Evolutionary conservation across 2,888 invertebrate species (phyloP).

Genomic region (Luperina testacea): DNA sequence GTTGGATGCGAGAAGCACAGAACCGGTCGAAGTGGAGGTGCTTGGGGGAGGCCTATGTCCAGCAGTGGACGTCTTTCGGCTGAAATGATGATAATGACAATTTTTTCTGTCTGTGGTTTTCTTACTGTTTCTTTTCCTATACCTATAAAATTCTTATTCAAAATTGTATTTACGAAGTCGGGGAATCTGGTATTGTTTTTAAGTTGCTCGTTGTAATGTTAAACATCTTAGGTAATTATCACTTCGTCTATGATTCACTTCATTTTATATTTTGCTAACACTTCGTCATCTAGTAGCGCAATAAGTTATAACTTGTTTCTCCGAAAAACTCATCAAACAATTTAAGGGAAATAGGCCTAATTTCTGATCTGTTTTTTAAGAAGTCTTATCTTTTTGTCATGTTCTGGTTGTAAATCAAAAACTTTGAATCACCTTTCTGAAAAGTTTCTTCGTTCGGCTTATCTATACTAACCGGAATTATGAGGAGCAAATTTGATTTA

Average conservation of each 20-base stretch:
- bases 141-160: not conserved
- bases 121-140: conserved; percentile 11
- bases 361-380: not conserved
- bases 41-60: no score
- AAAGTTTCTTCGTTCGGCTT: conserved; percentile 13
- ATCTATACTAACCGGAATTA: conserved; percentile 9
- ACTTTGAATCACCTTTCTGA: conserved; percentile 24
- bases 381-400: conserved; percentile 14
- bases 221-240: conserved; percentile 25
- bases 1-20: no score
- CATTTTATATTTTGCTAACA: conserved; percentile 29
- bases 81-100: no score
- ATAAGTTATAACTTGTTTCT: conserved; percentile 19
- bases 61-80: no score
- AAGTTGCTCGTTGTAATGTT: conserved; percentile 10
- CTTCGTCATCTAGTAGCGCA: not conserved
- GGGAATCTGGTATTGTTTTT: conserved; percentile 8
- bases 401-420: conserved; percentile 24
- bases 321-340: conserved; percentile 27
- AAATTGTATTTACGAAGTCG: not conserved
- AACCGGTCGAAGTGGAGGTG: no score
- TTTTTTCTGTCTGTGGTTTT: not conserved
- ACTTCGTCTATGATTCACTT: conserved; percentile 24
- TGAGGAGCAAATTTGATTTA: not conserved
- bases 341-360: not conserved